phyloP scores from a whole-genome alignment of 2,888 invertebrate species.

The Ophioninae sp. region DNA sequence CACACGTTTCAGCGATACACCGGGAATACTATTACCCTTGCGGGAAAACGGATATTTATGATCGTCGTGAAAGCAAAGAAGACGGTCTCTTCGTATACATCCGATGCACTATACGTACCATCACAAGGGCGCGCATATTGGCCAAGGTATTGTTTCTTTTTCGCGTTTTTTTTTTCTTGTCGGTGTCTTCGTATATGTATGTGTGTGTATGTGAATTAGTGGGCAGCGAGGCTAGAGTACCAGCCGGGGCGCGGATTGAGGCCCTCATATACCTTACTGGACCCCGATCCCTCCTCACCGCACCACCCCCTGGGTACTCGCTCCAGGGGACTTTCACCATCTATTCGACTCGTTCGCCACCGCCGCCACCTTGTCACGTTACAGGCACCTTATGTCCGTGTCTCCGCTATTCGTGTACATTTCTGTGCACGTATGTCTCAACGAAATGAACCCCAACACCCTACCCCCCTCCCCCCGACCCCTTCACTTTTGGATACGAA shows the following conservation, averaged over 20 bases:
- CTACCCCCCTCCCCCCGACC: background rate
- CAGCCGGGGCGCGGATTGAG: conserved; percentile 77
- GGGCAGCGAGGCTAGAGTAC: conserved; percentile 80
- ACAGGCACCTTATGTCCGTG: conserved; percentile 74
- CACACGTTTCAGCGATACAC: conserved; percentile 42
- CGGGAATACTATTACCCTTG: conserved; percentile 19
- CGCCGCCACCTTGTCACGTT: conserved; percentile 75
- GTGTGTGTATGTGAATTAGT: conserved; percentile 74
- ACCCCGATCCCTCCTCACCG: conserved; percentile 71
- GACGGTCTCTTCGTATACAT: conserved; percentile 14
- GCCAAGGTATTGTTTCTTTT: conserved; percentile 53
- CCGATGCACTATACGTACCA: conserved; percentile 75
- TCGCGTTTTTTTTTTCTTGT: conserved; percentile 27
- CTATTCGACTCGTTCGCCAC: conserved; percentile 74
- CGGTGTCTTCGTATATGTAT: conserved; percentile 70
- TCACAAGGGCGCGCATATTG: conserved; percentile 76
- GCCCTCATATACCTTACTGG: conserved; percentile 81
- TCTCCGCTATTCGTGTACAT: conserved; percentile 50
- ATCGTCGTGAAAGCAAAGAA: conserved; percentile 14
- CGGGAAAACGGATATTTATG: background rate
- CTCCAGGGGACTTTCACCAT: conserved; percentile 79
- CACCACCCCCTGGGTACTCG: conserved; percentile 65
- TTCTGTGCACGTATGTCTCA: conserved; percentile 2
- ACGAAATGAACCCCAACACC: background rate
- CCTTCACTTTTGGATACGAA: background rate